Conservation (phyloP, 2,888 invertebrate genomes). For the Sinelater perroti region DNA sequence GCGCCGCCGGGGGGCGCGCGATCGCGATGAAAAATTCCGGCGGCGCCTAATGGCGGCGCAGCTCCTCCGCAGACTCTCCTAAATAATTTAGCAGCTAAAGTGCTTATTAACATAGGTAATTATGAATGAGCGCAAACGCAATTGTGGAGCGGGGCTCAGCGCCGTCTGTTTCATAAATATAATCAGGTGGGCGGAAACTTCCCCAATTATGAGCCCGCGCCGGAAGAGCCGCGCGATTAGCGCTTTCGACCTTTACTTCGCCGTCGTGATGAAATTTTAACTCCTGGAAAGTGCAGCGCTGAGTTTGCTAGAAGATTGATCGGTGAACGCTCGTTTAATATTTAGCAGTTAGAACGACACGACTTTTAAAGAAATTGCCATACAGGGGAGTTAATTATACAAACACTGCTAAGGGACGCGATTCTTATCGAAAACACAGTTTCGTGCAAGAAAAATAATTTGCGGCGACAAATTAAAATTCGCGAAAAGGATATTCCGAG, state of each 20-base stretch:
- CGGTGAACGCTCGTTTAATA: neutral
- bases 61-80: slow-evolving; percentile 1
- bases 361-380: no score
- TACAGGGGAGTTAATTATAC: no score
- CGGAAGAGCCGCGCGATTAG: slow-evolving; percentile 26
- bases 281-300: neutral
- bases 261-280: neutral
- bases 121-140: slow-evolving; percentile 23
- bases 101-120: slow-evolving; percentile 24
- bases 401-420: no score
- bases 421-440: no score
- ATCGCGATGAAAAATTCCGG: neutral
- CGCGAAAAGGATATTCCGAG: no score
- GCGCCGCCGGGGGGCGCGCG: neutral
- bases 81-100: slow-evolving; percentile 22
- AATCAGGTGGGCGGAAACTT: slow-evolving; percentile 33
- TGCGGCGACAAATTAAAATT: no score
- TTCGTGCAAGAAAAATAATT: no score
- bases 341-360: slow-evolving; percentile 1
- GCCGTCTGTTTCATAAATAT: slow-evolving; percentile 31
- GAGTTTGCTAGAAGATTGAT: slow-evolving; percentile 10
- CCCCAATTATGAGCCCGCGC: slow-evolving; percentile 29
- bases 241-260: slow-evolving; percentile 22
- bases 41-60: slow-evolving; percentile 1
- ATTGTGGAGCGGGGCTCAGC: slow-evolving; percentile 28